Base-by-base conservation (phyloP, 1,140 invertebrate species). In the Papilio machaon region DNA sequence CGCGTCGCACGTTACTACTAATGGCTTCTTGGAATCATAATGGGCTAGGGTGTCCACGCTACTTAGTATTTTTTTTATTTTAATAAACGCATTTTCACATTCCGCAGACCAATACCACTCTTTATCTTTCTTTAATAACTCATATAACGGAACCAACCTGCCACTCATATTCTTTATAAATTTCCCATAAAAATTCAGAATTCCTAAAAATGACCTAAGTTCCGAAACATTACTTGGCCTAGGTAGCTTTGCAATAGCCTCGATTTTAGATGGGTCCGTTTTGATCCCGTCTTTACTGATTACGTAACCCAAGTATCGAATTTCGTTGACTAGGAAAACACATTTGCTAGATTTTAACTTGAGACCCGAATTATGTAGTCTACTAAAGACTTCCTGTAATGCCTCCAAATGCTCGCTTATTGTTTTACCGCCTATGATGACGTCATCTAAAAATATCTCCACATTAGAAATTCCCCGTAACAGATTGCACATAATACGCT, bases 1-100 rank as follows among this genome's bases (percentile, higher is more conserved):
- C 2, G 95, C 94, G 87, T 96, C 95, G 15, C 89, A 89, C 47
- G 47, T 49, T 49, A 49, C 47, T 49, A 49, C 47, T 49, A 23
- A 94, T 30, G 88, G 83, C 67, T 86, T 74, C 5, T 83, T 49
- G 92, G 75, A 23, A 30, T 30, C 23, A 30, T 30, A 30, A 30
- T 30, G 23, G 23, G 23, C 23, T 30, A 30, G 23, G 23, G 90
- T 85, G 0, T 47, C 35, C 0, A 82, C 80, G 8, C 83, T 81
- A 46, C 23, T 73, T 10, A 88, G 76, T 6, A 80, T 15, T 73
- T 38, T 74, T 86, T 90, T n/a, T 1, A 88, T 73, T 46, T 67
- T 46, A 9, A 17, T 73, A 80, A 90, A 88, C 11, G 85, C 77
- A 4, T 17, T 47, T 15, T 85, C 77, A 58, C 84, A 86, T 10